A percentile compares a stretch with the other conserved stretches of the same genome.
Conservation (phyloP, 2,113 vertebrate species). For the Paracanthobrama guichenoti region DNA sequence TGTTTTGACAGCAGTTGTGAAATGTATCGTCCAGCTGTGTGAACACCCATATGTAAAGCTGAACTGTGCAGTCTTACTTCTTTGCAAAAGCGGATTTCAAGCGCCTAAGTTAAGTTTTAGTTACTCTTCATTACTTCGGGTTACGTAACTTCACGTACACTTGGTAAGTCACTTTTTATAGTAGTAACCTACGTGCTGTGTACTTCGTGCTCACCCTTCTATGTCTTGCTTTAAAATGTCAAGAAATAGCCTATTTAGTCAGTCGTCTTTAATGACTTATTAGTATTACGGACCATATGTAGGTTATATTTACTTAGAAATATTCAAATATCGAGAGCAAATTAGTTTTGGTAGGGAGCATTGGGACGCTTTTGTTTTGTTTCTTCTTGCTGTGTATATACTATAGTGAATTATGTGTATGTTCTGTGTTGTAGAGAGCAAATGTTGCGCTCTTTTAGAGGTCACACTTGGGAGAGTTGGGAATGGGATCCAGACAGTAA, state of each 20-base stretch:
- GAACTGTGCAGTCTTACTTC: not conserved
- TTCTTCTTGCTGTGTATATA: not conserved
- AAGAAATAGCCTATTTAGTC: not conserved
- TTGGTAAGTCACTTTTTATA: slow-evolving; percentile 1
- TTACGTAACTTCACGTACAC: not conserved
- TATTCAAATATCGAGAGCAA: not conserved
- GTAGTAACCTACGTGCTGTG: not conserved
- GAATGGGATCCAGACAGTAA: slow-evolving; percentile 52
- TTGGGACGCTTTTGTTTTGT: not conserved
- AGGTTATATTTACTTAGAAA: not conserved
- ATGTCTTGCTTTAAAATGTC: not conserved
- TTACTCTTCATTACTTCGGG: not conserved
- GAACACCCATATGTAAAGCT: not conserved
- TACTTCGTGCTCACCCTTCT: not conserved
- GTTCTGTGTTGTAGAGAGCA: slow-evolving; percentile 19
- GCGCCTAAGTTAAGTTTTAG: not conserved
- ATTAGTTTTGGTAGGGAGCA: not conserved
- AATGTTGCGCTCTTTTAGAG: not conserved
- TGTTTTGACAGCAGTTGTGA: slow-evolving; percentile 20
- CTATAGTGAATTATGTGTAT: not conserved
- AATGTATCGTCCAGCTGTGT: not conserved
- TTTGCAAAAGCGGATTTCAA: not conserved
- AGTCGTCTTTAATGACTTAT: not conserved
- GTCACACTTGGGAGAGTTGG: slow-evolving; percentile 48
- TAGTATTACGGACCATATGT: not conserved